These are phyloP conservation scores for Engystomops pustulosus DNA, from an alignment of 2,113 vertebrate genomes.

Conservation along the genomic window DNA sequence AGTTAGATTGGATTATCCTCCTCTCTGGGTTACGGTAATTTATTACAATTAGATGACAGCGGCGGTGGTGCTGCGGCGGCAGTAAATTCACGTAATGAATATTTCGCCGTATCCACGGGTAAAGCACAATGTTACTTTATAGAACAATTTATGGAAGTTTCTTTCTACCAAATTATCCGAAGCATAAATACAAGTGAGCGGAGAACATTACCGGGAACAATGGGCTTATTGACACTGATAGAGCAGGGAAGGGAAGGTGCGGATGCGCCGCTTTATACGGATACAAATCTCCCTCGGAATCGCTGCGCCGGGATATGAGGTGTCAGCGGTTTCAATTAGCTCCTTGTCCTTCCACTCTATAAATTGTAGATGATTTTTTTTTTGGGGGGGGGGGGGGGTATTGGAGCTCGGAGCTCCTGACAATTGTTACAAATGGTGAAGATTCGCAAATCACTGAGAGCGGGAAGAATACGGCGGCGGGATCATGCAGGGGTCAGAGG, in stretches of 20 bases:
- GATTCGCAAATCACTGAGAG: too few species aligned
- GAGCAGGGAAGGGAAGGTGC: constrained; percentile 3
- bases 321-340: constrained; percentile 18
- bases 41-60: constrained; percentile 27
- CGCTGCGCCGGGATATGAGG: not conserved
- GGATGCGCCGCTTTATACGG: not conserved
- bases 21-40: constrained; percentile 4
- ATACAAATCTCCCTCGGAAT: constrained; percentile 30
- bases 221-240: constrained; percentile 5
- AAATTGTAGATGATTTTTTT: constrained; percentile 34
- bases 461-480: too few species aligned
- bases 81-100: constrained; percentile 46
- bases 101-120: constrained; percentile 6
- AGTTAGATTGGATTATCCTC: not conserved
- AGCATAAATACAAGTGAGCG: constrained; percentile 43
- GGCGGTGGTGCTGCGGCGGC: not conserved
- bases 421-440: not conserved
- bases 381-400: too few species aligned
- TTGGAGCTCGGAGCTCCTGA: not conserved
- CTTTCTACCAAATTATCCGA: constrained; percentile 35
- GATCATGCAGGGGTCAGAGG: too few species aligned
- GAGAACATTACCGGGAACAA: constrained; percentile 44
- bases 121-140: constrained; percentile 20
- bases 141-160: constrained; percentile 48
- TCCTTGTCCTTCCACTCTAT: constrained; percentile 25